Percentiles rank a stretch among this genome's conserved stretches.
phyloP scores from a whole-genome alignment of 2,113 vertebrate species.

The Etheostoma spectabile region DNA sequence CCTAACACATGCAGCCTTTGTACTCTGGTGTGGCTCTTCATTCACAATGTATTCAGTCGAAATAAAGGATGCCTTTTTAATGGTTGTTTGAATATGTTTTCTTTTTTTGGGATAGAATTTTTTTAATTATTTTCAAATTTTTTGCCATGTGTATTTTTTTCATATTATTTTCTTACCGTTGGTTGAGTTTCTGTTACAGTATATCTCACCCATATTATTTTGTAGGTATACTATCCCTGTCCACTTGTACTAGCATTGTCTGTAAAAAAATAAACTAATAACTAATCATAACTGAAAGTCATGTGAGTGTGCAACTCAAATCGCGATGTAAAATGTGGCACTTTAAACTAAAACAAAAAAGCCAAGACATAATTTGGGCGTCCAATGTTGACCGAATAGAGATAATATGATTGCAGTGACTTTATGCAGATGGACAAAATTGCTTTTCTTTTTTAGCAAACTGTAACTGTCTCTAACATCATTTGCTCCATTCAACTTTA shows the following conservation, averaged over 20 bases:
- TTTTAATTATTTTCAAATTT: background rate
- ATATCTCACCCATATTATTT: background rate
- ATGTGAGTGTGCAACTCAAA: background rate
- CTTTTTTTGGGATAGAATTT: background rate
- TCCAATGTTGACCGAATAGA: background rate
- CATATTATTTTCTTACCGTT: background rate
- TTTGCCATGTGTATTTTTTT: conserved; percentile 7
- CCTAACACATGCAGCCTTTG: conserved; percentile 58
- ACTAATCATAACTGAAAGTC: background rate
- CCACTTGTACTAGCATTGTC: background rate
- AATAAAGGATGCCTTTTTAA: conserved; percentile 47
- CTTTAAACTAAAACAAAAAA: background rate
- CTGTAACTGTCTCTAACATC: no score
- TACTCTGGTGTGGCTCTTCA: conserved; percentile 44
- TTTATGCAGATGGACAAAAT: background rate
- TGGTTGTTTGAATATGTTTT: conserved; percentile 4
- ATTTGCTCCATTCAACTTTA: background rate
- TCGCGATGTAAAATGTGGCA: background rate
- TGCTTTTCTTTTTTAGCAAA: no score
- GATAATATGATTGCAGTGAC: background rate
- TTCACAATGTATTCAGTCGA: conserved; percentile 49
- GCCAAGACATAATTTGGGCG: background rate
- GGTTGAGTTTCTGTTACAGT: background rate
- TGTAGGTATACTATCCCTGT: background rate
- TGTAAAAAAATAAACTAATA: background rate